Base-by-base conservation (phyloP, 1,140 invertebrate species). In the Drosophila fuyamai region DNA sequence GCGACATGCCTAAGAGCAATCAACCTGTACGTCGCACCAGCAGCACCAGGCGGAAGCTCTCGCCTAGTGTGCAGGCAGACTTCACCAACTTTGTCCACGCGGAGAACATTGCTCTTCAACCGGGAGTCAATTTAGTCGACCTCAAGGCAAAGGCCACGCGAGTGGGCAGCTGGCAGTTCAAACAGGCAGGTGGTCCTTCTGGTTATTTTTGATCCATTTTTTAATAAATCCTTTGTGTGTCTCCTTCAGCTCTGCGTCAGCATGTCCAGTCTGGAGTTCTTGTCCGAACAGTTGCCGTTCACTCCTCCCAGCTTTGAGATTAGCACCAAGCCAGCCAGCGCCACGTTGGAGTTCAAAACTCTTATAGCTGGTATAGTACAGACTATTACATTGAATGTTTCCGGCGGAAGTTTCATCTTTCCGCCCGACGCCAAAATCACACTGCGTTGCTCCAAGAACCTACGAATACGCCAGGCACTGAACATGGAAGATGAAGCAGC, bases 41-140 rank as follows among this genome's bases (percentile, higher is more conserved):
- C 71, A 92, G 92, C 61, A 92, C 91, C 27, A 92, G 91, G 58
- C 70, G 90, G 1, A 95, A 57, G 94, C 93, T 91, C 73, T 95
- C 58, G 93, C 95, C 36, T 94, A 95, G 72, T 94, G 67, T 93
- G 6, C 91, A 94, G 65, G 93, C 93, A 55, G 96, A 97, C 92
- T 97, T 96, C 72, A 94, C 93, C 13, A 93, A 93, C 62, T 94
- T 93, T 54, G 94, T 97, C 14, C 91, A 89, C 35, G 92, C 92
- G 8, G 82, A 94, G 14, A 94, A 95, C 59, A 72, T 94, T 48
- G 79, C 81, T 14, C 46, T 94, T 40, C 93, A 94, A 71, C 97
- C 97, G 0, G 97, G 97, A n/a, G 57, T 93, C 8, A 98, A 98
- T 92, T 92, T 94, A 3, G 93, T 97, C 35, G 93, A 93, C 50